phyloP scores from a whole-genome alignment of 2,888 invertebrate genomes.

The Malachius bipustulatus region DNA sequence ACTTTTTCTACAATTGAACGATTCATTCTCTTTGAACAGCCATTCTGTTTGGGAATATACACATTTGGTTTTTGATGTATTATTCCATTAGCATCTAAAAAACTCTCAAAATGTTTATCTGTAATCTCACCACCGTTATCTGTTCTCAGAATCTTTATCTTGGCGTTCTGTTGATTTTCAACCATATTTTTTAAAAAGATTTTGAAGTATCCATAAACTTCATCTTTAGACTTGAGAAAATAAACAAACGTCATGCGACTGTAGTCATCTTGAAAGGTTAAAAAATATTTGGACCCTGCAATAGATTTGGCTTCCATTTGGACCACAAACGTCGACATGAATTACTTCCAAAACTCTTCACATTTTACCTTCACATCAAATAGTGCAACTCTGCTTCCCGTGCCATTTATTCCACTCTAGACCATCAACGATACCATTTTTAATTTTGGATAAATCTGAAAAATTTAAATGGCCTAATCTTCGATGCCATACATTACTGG shows the following conservation, averaged over 20 bases:
- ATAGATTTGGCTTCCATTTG: slow-evolving; percentile 18
- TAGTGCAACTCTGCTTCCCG: no score
- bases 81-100: slow-evolving; percentile 21
- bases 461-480: no score
- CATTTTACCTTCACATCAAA: no score
- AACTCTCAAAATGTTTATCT: slow-evolving; percentile 17
- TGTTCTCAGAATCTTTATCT: slow-evolving; percentile 23
- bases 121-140: slow-evolving; percentile 23
- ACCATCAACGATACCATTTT: no score
- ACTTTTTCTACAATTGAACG: slow-evolving; percentile 19
- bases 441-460: no score
- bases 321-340: no score
- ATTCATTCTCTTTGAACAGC: slow-evolving; percentile 19
- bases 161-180: slow-evolving; percentile 22
- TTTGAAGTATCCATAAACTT: slow-evolving; percentile 20
- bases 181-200: slow-evolving; percentile 22
- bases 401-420: no score
- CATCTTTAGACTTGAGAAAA: slow-evolving; percentile 21
- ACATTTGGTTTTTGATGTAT: slow-evolving; percentile 21
- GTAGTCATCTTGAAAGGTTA: slow-evolving; percentile 27
- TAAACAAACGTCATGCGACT: slow-evolving; percentile 21
- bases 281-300: slow-evolving; percentile 22
- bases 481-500: no score
- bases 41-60: slow-evolving; percentile 25
- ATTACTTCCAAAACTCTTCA: no score